Conservation (phyloP, 2,113 vertebrate species). For the Orientallactaga bullata region DNA sequence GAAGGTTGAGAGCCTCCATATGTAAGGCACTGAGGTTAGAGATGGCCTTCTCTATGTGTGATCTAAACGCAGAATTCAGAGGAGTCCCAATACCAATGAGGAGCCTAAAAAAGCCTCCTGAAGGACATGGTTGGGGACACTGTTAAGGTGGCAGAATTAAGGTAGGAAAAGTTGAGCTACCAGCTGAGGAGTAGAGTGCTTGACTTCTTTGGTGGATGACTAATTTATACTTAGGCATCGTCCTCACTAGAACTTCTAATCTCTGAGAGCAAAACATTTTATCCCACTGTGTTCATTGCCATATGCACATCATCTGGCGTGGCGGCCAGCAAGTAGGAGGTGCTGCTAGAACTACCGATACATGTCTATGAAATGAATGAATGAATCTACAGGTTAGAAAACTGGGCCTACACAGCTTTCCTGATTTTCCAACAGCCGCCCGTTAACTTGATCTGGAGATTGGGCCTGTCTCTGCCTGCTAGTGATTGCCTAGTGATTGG, state of each 20-base stretch:
- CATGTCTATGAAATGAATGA: not conserved
- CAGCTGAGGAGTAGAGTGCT: not conserved
- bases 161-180: not conserved
- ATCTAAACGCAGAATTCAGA: not conserved
- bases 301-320: not conserved
- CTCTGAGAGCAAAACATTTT: not conserved
- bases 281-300: not conserved
- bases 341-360: not conserved
- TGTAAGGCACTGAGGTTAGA: not conserved
- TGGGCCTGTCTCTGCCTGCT: not conserved
- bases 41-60: not conserved
- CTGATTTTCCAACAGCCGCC: not conserved
- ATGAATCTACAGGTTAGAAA: not conserved
- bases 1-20: not conserved
- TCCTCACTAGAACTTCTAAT: not conserved
- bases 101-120: not conserved
- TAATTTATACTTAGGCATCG: not conserved
- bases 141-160: not conserved
- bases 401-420: not conserved
- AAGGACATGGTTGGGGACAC: not conserved
- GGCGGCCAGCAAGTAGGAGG: not conserved
- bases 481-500: not conserved
- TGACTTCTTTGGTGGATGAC: not conserved
- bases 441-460: not conserved
- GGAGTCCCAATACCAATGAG: not conserved